A percentile compares a stretch with the other conserved stretches of the same genome.
Conservation (phyloP, 2,113 vertebrate genomes). For the Silurus glanis region DNA sequence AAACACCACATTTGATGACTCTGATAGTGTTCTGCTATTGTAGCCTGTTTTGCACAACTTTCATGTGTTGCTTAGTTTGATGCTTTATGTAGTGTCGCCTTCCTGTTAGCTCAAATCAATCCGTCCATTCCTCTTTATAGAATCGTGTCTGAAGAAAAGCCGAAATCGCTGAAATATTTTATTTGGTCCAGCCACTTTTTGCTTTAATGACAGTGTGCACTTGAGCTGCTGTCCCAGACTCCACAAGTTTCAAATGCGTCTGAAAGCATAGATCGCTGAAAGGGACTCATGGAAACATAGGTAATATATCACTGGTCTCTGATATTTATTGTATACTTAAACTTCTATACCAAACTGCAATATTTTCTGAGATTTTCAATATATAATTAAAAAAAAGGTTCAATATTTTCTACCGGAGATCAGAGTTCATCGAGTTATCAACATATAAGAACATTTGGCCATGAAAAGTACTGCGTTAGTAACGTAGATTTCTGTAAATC, state of each 20-base stretch:
- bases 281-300: too few relatives aligned
- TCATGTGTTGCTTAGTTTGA: too few relatives aligned
- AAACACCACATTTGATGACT: too few relatives aligned
- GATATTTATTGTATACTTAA: too few relatives aligned
- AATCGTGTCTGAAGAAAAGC: background rate
- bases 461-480: too few relatives aligned
- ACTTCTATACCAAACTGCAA: background rate
- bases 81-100: too few relatives aligned
- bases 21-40: too few relatives aligned
- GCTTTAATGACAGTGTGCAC: background rate
- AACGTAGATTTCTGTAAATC: too few relatives aligned
- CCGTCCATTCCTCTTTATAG: too few relatives aligned
- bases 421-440: background rate
- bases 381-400: background rate
- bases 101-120: too few relatives aligned
- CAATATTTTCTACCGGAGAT: background rate
- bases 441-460: background rate
- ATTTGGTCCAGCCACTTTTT: background rate
- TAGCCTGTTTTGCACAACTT: too few relatives aligned
- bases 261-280: background rate
- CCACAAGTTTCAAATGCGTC: background rate
- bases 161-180: background rate
- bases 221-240: background rate
- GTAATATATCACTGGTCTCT: too few relatives aligned
- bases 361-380: background rate